Conservation (phyloP, 1,140 invertebrate species). For the Bombus superbus region DNA sequence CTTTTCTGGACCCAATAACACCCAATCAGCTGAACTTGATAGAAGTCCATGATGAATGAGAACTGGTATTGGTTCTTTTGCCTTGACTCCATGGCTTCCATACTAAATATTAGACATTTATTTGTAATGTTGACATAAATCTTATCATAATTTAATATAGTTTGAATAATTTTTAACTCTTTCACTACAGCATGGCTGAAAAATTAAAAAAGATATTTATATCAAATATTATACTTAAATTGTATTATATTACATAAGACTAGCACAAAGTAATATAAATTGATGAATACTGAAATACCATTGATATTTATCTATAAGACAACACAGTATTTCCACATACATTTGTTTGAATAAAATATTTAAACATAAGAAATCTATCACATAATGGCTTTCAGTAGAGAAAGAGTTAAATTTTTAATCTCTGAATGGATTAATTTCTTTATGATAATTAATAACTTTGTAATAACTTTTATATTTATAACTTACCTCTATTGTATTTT, state of each 20-base stretch:
- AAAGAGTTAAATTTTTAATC: neutral
- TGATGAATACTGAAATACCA: neutral
- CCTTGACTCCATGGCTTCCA: neutral
- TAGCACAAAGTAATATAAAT: neutral
- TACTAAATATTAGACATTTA: constrained; percentile 7
- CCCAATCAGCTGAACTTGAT: constrained; percentile 89
- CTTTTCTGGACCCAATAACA: constrained; percentile 87
- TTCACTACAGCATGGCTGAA: neutral
- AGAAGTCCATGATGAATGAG: constrained; percentile 90
- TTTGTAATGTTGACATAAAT: neutral
- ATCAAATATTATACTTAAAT: neutral
- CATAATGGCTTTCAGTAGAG: neutral
- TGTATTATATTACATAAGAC: neutral
- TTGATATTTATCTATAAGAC: neutral
- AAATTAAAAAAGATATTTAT: neutral
- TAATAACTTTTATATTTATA: neutral
- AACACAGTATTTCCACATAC: neutral
- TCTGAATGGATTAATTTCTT: neutral
- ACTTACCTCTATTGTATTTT: neutral
- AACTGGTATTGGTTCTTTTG: constrained; percentile 81
- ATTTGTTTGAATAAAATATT: neutral
- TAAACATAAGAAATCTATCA: neutral
- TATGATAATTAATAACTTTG: neutral
- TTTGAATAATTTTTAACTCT: neutral
- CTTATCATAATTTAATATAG: neutral